Evolutionary conservation across 1,140 invertebrate species (phyloP).

Genomic region (Drosophila subpulchrella): DNA sequence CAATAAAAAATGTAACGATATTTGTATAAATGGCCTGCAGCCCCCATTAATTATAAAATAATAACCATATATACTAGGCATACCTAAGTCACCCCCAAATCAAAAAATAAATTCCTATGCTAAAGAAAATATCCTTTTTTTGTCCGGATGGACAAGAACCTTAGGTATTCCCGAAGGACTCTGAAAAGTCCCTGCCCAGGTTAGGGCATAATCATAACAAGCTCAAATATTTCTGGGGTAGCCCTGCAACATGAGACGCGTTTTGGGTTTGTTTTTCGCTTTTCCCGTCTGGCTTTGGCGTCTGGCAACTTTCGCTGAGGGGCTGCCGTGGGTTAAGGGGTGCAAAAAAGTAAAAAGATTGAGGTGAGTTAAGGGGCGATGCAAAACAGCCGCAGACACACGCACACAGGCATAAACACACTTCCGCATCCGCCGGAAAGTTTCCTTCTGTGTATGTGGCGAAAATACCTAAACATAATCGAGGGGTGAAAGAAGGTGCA

Average conservation of each 20-base stretch:
- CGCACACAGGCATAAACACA: slow-evolving; percentile 34
- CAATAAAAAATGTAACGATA: background rate
- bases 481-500: slow-evolving; percentile 34
- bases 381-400: slow-evolving; percentile 48
- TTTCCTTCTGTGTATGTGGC: slow-evolving; percentile 18
- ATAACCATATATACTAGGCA: background rate
- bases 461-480: slow-evolving; percentile 60
- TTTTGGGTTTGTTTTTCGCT: slow-evolving; percentile 33
- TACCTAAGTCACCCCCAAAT: background rate
- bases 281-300: slow-evolving; percentile 52
- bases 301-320: slow-evolving; percentile 44
- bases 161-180: slow-evolving; percentile 43
- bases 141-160: background rate
- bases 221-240: slow-evolving; percentile 53
- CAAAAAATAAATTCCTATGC: background rate
- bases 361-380: slow-evolving; percentile 42
- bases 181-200: slow-evolving; percentile 1
- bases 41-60: background rate
- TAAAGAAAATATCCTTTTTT: background rate
- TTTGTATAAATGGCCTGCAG: background rate
- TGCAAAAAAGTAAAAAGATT: slow-evolving; percentile 16
- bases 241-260: slow-evolving; percentile 47
- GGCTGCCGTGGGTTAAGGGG: slow-evolving; percentile 5
- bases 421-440: slow-evolving; percentile 50
- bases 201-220: slow-evolving; percentile 60